phyloP scores from a whole-genome alignment of 2,888 invertebrate genomes.

The Pyrocoelia pectoralis region DNA sequence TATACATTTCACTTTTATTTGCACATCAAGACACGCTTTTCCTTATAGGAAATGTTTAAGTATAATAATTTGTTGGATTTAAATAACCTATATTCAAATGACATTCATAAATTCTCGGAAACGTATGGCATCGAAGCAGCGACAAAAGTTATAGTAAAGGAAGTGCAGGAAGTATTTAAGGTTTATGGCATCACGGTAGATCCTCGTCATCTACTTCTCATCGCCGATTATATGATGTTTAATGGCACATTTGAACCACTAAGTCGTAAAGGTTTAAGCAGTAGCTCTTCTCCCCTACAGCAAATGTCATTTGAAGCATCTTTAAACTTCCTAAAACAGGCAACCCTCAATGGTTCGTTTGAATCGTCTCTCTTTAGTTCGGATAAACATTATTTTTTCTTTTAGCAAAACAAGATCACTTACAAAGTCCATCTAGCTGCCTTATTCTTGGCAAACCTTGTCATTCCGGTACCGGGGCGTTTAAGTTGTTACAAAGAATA shows the following conservation, averaged over 20 bases:
- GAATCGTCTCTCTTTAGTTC: constrained; percentile 19
- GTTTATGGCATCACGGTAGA: constrained; percentile 97
- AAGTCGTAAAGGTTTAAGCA: constrained; percentile 89
- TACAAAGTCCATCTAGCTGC: constrained; percentile 86
- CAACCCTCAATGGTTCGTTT: constrained; percentile 69
- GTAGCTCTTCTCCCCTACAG: constrained; percentile 92
- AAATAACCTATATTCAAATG: constrained; percentile 88
- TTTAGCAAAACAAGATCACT: constrained; percentile 68
- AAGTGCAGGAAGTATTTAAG: constrained; percentile 95
- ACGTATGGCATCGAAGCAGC: constrained; percentile 98
- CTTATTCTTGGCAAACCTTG: constrained; percentile 88
- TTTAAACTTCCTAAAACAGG: constrained; percentile 81
- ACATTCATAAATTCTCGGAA: constrained; percentile 88
- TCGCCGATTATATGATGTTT: constrained; percentile 98
- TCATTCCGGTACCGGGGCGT: constrained; percentile 83
- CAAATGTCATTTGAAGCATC: constrained; percentile 99
- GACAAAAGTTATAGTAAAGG: constrained; percentile 86
- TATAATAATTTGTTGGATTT: constrained; percentile 81
- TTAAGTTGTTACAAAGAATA: constrained; percentile 54
- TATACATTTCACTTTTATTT: constrained; percentile 59
- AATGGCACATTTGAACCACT: constrained; percentile 90
- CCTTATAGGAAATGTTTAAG: constrained; percentile 91
- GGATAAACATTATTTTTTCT: neutral
- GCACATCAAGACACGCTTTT: constrained; percentile 50
- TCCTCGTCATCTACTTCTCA: constrained; percentile 88